A percentile compares a stretch with the other conserved stretches of the same genome.
These are phyloP conservation scores for Lottia gigantea DNA, from an alignment of 2,888 invertebrate genomes.

Conservation along the genomic window DNA sequence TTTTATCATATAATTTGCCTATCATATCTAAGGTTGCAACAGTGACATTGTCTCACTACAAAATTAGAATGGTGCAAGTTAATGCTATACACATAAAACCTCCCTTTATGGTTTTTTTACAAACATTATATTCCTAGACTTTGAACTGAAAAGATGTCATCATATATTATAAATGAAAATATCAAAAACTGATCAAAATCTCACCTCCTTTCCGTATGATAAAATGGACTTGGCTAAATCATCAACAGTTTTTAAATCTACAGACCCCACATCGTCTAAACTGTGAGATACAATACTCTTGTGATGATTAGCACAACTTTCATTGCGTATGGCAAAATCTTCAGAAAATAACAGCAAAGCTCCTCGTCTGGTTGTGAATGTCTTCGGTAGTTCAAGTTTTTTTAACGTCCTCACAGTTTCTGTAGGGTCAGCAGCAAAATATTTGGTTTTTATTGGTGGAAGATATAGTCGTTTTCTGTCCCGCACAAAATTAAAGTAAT, in stretches of 20 bases:
- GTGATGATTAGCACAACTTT: constrained; percentile 19
- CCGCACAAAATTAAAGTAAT: constrained; percentile 59
- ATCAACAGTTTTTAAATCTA: constrained; percentile 59
- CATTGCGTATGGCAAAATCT: constrained; percentile 55
- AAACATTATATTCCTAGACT: too few species aligned
- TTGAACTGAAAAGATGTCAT: not conserved
- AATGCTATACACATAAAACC: too few species aligned
- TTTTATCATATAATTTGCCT: too few species aligned
- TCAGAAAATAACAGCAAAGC: constrained; percentile 67
- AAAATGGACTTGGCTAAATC: constrained; percentile 64
- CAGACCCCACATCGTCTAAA: constrained; percentile 14
- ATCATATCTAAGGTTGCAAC: too few species aligned
- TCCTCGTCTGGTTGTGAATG: constrained; percentile 66
- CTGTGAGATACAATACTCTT: constrained; percentile 5
- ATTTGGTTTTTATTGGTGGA: constrained; percentile 43
- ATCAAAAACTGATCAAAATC: not conserved
- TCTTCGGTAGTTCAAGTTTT: constrained; percentile 61
- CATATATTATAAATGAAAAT: too few species aligned
- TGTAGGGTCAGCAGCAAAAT: constrained; percentile 21
- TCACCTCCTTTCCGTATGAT: constrained; percentile 55
- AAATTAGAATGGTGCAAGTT: too few species aligned
- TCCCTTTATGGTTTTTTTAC: too few species aligned
- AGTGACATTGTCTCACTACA: too few species aligned
- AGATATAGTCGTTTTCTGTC: constrained; percentile 45
- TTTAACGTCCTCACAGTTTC: constrained; percentile 30